Base-by-base conservation (phyloP, 2,113 vertebrate species). In the Strigops habroptila region DNA sequence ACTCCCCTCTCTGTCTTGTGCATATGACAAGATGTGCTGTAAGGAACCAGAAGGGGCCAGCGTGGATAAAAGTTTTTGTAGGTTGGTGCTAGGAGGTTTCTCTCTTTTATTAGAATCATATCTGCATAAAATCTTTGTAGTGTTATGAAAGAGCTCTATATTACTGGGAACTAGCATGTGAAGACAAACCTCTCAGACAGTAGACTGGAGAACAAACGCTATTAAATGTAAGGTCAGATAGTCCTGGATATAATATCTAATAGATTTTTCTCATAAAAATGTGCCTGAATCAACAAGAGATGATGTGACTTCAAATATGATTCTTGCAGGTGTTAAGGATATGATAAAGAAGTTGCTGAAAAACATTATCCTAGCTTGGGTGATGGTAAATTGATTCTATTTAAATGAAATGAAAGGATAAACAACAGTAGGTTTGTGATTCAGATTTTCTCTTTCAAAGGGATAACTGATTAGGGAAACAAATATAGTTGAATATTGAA, bases 361-460 rank as follows among this genome's bases (percentile, higher is more conserved):
- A 86, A 94, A 33, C 60, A 88, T 93, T 69, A 73, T 84, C 18
- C 60, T 82, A 24, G 69, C 91, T 93, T 75, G 39, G 46, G 28
- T 84, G 65, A 92, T 90, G 73, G 67, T 18, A 78, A 75, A 91
- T 86, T 78, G 83, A 33, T 84, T 91, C 55, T 71, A 63, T 92
- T 94, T 88, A 78, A 95, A 95, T 88, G 44, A 83, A 90, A 77
- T 74, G 41, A 53, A 81, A 83, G 76, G 86, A 88, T 80, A 94
- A 93, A 93, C 64, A 88, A 91, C 90, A 88, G 79, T 15, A 74
- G 60, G 46, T 74, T 86, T 88, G 64, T 3, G 0, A 95, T 78
- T 95, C 83, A 88, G 59, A 67, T 75, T 83, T 91, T 81, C 73
- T 70, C 41, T 96, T 95, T 94, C 83, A 94, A 88, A 96, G 64